Conservation (phyloP, 2,888 invertebrate genomes). For the Drosophila yooni region DNA sequence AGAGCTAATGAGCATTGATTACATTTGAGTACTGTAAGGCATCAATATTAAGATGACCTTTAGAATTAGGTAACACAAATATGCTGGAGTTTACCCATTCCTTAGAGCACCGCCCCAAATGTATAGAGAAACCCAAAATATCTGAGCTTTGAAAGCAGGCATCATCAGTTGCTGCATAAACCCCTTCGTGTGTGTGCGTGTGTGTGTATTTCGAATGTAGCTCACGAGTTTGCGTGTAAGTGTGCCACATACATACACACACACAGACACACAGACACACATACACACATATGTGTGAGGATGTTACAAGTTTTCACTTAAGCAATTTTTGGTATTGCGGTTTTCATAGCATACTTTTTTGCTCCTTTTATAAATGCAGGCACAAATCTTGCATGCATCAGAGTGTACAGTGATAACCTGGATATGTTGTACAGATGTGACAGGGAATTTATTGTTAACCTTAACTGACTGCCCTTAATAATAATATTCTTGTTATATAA, state of each 20-base stretch:
- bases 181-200: slow-evolving; percentile 3
- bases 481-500: neutral
- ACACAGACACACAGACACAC: neutral
- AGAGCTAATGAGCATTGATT: neutral
- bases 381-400: slow-evolving; percentile 12
- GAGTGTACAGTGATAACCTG: slow-evolving; percentile 5
- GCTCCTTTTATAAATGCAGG: slow-evolving; percentile 8
- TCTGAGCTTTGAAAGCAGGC: slow-evolving; percentile 24
- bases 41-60: neutral
- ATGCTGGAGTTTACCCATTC: neutral
- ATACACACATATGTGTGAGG: neutral
- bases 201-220: slow-evolving; percentile 17
- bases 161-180: slow-evolving; percentile 35
- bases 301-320: slow-evolving; percentile 65
- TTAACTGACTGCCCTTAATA: neutral
- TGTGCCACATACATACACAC: slow-evolving; percentile 24
- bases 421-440: neutral
- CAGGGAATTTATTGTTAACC: neutral
- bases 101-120: slow-evolving; percentile 25
- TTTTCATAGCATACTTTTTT: slow-evolving; percentile 58
- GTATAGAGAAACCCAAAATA: slow-evolving; percentile 16
- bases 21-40: neutral
- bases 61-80: neutral
- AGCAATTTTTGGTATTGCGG: slow-evolving; percentile 55
- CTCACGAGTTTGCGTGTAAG: slow-evolving; percentile 30